These are phyloP conservation scores for Trissolcus basalis DNA, from an alignment of 1,140 invertebrate species.

Conservation along the genomic window DNA sequence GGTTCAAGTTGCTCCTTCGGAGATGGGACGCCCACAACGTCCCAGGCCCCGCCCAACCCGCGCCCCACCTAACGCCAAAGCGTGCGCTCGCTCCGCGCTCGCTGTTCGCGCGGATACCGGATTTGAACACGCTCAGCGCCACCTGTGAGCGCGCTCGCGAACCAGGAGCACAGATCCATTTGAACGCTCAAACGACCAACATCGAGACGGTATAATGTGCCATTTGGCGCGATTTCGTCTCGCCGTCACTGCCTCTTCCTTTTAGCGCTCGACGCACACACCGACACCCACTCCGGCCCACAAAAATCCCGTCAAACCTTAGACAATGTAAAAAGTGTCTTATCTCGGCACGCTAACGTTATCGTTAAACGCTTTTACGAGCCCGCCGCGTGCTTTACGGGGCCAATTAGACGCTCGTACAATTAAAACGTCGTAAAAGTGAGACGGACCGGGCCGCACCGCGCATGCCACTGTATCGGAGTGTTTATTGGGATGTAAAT, in stretches of 20 bases:
- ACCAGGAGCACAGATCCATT: slow-evolving; percentile 73
- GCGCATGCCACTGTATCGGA: slow-evolving; percentile 65
- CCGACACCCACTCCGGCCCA: too few species aligned
- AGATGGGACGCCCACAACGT: slow-evolving; percentile 72
- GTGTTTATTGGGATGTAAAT: slow-evolving; percentile 77
- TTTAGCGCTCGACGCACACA: too few species aligned
- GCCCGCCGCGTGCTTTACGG: slow-evolving; percentile 66
- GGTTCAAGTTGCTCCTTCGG: slow-evolving; percentile 70
- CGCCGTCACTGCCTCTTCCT: too few species aligned
- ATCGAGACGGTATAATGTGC: slow-evolving; percentile 62
- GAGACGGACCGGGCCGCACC: slow-evolving; percentile 47
- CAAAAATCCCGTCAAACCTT: not conserved
- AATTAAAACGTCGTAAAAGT: slow-evolving; percentile 75
- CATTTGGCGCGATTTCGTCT: slow-evolving; percentile 45
- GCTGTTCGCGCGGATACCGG: slow-evolving; percentile 34
- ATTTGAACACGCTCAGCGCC: slow-evolving; percentile 65
- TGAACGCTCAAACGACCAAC: slow-evolving; percentile 75
- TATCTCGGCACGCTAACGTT: slow-evolving; percentile 45
- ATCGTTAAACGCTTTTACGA: slow-evolving; percentile 70
- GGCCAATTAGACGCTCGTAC: slow-evolving; percentile 70
- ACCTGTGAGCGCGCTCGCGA: slow-evolving; percentile 65
- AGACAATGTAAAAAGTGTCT: slow-evolving; percentile 35
- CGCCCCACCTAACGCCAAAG: slow-evolving; percentile 7
- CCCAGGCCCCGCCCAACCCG: slow-evolving; percentile 62
- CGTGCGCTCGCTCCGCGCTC: too few species aligned